Conservation (phyloP, 2,113 vertebrate genomes). For the Percina caprodes region DNA sequence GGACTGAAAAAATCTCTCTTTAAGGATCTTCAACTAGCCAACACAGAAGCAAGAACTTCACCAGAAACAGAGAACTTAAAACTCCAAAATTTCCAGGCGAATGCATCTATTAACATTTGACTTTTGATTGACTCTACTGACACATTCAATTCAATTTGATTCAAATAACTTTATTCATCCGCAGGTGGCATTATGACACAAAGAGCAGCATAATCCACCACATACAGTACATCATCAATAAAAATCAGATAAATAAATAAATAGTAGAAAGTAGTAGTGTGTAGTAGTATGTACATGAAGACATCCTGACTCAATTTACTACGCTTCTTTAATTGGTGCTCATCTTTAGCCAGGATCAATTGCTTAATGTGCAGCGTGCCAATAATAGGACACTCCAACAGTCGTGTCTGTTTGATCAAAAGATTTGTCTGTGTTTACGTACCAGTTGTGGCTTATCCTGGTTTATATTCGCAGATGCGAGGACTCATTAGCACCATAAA, state of each 20-base stretch:
- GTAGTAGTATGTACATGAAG: neutral
- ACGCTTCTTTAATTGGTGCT: conserved; percentile 16
- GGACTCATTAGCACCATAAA: conserved; percentile 72
- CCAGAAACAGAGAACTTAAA: conserved; percentile 4
- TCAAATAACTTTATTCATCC: too few relatives aligned
- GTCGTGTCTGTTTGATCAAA: conserved; percentile 49
- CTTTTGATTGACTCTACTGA: conserved; percentile 42
- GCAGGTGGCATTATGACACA: too few relatives aligned
- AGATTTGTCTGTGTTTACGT: conserved; percentile 19
- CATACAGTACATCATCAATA: too few relatives aligned
- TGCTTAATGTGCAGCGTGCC: neutral
- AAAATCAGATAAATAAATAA: too few relatives aligned
- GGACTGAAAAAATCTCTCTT: conserved; percentile 12
- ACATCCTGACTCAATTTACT: neutral
- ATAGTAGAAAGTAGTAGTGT: too few relatives aligned
- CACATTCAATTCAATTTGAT: neutral
- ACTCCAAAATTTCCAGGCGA: conserved; percentile 29
- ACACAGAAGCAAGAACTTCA: conserved; percentile 21
- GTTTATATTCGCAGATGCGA: conserved; percentile 17
- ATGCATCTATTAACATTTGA: conserved; percentile 48
- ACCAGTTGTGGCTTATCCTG: conserved; percentile 42
- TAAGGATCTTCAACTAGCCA: conserved; percentile 22
- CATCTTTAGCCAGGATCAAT: neutral
- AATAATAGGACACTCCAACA: neutral
- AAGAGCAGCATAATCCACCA: too few relatives aligned